Conservation (phyloP, 2,797 vertebrate genomes). For the Sebastolobus alascanus region DNA sequence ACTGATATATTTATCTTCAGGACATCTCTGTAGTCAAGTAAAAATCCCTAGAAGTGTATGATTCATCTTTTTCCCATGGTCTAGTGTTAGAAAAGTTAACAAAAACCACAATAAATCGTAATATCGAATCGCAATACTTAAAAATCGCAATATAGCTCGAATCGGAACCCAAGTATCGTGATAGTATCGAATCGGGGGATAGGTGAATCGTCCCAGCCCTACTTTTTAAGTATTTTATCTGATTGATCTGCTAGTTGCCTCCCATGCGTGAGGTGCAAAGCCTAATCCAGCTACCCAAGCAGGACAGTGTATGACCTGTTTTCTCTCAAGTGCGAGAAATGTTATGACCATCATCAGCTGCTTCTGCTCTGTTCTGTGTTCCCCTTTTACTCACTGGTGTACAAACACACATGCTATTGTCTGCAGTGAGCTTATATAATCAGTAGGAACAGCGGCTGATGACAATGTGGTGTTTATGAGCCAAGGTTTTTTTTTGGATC, state of each 20-base stretch:
- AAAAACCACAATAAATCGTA: too few species aligned
- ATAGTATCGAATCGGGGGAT: too few species aligned
- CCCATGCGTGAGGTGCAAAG: conserved; percentile 2
- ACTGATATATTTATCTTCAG: too few species aligned
- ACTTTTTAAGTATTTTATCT: background rate
- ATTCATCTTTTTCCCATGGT: too few species aligned
- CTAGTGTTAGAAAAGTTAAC: too few species aligned
- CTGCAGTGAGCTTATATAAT: conserved; percentile 53
- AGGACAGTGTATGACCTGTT: conserved; percentile 40
- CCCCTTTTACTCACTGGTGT: conserved; percentile 44
- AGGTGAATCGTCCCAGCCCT: too few species aligned
- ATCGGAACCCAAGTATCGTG: too few species aligned
- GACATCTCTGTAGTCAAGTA: too few species aligned
- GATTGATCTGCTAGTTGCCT: background rate
- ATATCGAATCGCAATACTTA: too few species aligned
- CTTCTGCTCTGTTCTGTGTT: conserved; percentile 48
- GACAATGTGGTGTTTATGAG: conserved; percentile 24
- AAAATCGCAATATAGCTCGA: too few species aligned
- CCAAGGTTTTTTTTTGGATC: conserved; percentile 37
- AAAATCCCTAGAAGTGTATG: too few species aligned
- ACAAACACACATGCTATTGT: conserved; percentile 49
- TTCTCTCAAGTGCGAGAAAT: conserved; percentile 46
- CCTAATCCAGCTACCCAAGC: conserved; percentile 2
- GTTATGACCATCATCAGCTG: conserved; percentile 42
- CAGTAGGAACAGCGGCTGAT: conserved; percentile 47